Base-by-base conservation (phyloP, 2,888 invertebrate species). In the Syrphus vitripennis region DNA sequence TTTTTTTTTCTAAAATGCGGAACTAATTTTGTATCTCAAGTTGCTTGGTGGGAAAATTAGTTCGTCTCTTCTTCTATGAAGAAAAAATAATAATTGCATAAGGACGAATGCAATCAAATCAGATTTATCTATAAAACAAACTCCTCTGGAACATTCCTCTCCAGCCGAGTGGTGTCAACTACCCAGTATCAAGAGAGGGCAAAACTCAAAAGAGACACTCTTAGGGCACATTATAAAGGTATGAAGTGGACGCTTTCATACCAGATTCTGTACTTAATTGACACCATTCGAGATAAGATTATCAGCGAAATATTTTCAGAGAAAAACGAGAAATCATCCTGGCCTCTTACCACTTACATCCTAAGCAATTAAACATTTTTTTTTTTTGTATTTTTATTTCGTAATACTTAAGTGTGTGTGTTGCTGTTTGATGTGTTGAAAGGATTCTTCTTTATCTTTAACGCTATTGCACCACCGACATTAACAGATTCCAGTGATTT, bases 271-370 rank as follows among this genome's bases (percentile, higher is more conserved):
- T 79, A 87, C 82, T 88, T 88, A 88, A 88, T 88, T 88, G 88
- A 88, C 88, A 88, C 82, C 88, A 83, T 88, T 88, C 87, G 86
- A 88, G 88, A 88, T 88, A 88, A 88, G 88, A 88, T 88, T 88
- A 86, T 88, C 88, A 75, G 83, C 82, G 83, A 88, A 88, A 88
- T 88, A 88, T 88, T 88, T 88, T 80, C 87, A 84, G 87, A 80
- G 78, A 71, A 83, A 87, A 88, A 87, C 87, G 83, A 87, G 87
- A 83, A 78, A 87, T 81, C 83, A 87, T 87, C 87, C 79, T 80
- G n/a, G 77, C 82, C 88, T 81, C 71, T 81, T 76, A 75, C 87
- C 87, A 77, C 83, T 75, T 81, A 77, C 78, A 83, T 81, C 79
- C 78, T 83, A 72, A 53, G 87, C 87, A 87, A 83, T 86, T 86